Percentiles rank a stretch among this genome's conserved stretches.
Conservation (phyloP, 2,888 invertebrate species). For the Caenorhabditis sp. region DNA sequence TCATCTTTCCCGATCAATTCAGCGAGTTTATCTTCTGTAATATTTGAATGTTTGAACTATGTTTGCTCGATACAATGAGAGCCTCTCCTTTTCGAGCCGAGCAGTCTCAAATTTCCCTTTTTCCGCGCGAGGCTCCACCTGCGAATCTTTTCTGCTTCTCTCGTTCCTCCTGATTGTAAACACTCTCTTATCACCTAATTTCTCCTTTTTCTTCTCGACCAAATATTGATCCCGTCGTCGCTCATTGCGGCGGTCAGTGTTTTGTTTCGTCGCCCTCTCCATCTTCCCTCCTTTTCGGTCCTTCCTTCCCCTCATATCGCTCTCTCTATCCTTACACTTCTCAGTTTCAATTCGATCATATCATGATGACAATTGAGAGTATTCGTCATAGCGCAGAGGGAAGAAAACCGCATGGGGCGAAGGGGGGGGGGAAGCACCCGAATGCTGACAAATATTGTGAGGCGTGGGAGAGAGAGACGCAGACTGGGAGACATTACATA, state of each 20-base stretch:
- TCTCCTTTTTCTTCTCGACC: constrained; percentile 41
- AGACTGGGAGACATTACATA: constrained; percentile 34
- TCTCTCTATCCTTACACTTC: constrained; percentile 3
- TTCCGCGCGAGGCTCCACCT: constrained; percentile 9
- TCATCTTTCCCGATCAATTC: background rate
- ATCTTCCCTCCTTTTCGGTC: constrained; percentile 22
- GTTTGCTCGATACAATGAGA: too few species aligned
- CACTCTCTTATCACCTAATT: constrained; percentile 41
- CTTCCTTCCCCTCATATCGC: too few species aligned
- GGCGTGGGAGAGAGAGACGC: constrained; percentile 30
- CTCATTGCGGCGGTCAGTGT: constrained; percentile 24
- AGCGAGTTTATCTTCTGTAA: background rate
- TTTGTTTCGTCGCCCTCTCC: background rate
- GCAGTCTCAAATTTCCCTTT: constrained; percentile 29
- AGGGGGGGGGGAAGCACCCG: constrained; percentile 18
- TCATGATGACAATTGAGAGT: constrained; percentile 52
- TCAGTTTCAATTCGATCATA: background rate
- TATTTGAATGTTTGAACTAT: too few species aligned
- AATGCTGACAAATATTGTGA: constrained; percentile 61
- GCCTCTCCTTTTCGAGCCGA: background rate
- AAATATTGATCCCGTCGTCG: constrained; percentile 54
- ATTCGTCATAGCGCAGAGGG: constrained; percentile 29
- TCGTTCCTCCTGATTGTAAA: constrained; percentile 23
- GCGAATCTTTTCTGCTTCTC: constrained; percentile 19
- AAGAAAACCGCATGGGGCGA: too few species aligned